Evolutionary conservation across 2,113 vertebrate genomes (phyloP).

Genomic region (Sebastes fasciatus): DNA sequence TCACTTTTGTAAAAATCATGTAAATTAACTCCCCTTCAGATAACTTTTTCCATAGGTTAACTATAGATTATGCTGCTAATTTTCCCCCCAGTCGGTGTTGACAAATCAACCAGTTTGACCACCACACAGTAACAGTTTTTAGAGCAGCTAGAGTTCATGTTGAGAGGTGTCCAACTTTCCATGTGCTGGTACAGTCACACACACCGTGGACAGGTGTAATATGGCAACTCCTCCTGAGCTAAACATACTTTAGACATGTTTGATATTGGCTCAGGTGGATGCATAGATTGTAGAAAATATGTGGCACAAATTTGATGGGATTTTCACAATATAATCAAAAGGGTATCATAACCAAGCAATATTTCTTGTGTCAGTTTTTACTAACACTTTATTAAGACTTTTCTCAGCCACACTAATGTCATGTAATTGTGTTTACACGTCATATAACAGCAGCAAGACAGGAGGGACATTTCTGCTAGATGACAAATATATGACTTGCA

Average conservation of each 20-base stretch:
- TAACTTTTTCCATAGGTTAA: conserved; percentile 64
- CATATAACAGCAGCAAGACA: conserved; percentile 26
- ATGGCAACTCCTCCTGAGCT: conserved; percentile 43
- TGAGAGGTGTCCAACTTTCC: conserved; percentile 70
- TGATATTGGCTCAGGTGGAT: background rate
- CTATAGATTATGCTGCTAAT: conserved; percentile 7
- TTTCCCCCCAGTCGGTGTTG: conserved; percentile 41
- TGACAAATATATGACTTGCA: conserved; percentile 44
- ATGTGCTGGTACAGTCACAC: conserved; percentile 56
- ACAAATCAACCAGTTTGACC: conserved; percentile 23
- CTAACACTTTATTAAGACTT: conserved; percentile 2
- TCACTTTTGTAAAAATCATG: conserved; percentile 75
- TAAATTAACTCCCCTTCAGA: conserved; percentile 65
- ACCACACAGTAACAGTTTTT: no score
- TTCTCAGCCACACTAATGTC: conserved; percentile 21
- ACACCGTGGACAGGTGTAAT: conserved; percentile 62
- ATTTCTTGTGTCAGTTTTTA: conserved; percentile 4
- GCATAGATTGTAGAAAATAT: background rate
- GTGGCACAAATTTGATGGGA: background rate
- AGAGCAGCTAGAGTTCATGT: conserved; percentile 45
- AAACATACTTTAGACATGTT: conserved; percentile 24
- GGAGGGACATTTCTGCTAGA: background rate
- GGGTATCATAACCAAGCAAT: background rate
- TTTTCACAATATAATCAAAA: conserved; percentile 6
- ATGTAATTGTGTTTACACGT: conserved; percentile 40